Evolutionary conservation across 2,113 vertebrate genomes (phyloP).

Genomic region (Apus apus): DNA sequence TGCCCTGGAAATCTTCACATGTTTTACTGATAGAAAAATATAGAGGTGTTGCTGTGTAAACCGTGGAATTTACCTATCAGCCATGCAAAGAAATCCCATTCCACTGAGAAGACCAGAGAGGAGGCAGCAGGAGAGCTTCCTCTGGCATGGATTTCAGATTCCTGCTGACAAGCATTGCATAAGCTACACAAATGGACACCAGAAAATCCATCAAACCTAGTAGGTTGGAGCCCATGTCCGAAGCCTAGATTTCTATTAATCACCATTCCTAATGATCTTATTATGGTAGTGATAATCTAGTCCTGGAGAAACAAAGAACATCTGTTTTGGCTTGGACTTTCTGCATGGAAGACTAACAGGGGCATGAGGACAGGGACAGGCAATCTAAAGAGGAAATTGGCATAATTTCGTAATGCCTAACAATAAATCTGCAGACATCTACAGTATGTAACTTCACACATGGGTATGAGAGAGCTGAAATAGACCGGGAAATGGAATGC

Average conservation of each 20-base stretch:
- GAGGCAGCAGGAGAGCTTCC: neutral
- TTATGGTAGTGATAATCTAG: neutral
- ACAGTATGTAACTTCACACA: neutral
- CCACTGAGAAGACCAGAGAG: neutral
- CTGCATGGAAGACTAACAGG: neutral
- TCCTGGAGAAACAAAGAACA: constrained; percentile 33
- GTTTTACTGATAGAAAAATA: neutral
- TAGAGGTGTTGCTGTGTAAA: neutral
- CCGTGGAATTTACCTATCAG: neutral
- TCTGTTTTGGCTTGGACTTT: neutral
- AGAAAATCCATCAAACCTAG: neutral
- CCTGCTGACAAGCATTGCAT: neutral
- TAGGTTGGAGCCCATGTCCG: neutral
- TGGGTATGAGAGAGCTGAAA: neutral
- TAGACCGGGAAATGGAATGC: neutral
- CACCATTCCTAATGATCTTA: neutral
- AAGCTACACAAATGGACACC: neutral
- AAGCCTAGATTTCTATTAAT: neutral
- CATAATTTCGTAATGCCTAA: neutral
- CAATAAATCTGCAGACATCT: constrained; percentile 30
- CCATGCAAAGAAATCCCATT: neutral
- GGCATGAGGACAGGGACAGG: neutral
- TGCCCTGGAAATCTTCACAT: neutral
- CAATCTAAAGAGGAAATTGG: constrained; percentile 2
- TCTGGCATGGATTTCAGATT: neutral